Conservation (phyloP, 64 coral and sea anemone genomes). For the Montipora cactus region DNA sequence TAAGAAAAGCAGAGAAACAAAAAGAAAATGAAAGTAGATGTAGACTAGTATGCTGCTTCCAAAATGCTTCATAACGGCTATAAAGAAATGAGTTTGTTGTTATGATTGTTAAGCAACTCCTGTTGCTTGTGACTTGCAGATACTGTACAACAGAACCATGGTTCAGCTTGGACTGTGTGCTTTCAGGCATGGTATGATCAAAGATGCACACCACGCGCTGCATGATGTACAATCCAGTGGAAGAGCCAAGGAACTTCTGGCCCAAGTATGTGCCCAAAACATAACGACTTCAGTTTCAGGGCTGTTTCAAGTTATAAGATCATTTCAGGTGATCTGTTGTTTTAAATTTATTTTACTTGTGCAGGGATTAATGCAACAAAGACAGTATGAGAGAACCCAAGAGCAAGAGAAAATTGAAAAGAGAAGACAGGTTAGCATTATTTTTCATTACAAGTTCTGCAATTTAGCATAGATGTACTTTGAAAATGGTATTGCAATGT, state of each 20-base stretch:
- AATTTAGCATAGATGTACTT: no score
- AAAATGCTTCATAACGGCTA: no score
- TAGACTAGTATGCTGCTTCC: no score
- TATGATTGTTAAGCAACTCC: no score
- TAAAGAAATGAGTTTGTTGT: no score
- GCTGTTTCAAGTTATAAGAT: no score
- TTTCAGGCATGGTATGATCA: slow-evolving; percentile 98
- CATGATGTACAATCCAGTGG: slow-evolving; percentile 98
- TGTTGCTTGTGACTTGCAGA: slow-evolving; percentile 64
- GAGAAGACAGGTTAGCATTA: slow-evolving; percentile 83
- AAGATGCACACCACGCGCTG: slow-evolving; percentile 93
- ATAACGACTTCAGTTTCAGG: no score
- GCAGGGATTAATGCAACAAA: slow-evolving; percentile 95
- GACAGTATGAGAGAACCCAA: slow-evolving; percentile 96
- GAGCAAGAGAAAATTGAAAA: slow-evolving; percentile 99
- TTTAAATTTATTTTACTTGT: background rate
- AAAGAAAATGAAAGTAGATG: no score
- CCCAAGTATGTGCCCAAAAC: slow-evolving; percentile 69
- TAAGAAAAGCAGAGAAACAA: no score
- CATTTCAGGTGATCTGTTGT: background rate
- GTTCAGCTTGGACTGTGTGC: slow-evolving; percentile 95
- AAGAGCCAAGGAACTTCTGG: slow-evolving; percentile 93
- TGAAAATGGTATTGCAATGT: no score
- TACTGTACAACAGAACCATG: slow-evolving; percentile 98
- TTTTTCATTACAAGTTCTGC: no score